Percentiles rank a stretch among this genome's conserved stretches.
Conservation (phyloP, 2,797 vertebrate species). For the Macropus fuliginosus region DNA sequence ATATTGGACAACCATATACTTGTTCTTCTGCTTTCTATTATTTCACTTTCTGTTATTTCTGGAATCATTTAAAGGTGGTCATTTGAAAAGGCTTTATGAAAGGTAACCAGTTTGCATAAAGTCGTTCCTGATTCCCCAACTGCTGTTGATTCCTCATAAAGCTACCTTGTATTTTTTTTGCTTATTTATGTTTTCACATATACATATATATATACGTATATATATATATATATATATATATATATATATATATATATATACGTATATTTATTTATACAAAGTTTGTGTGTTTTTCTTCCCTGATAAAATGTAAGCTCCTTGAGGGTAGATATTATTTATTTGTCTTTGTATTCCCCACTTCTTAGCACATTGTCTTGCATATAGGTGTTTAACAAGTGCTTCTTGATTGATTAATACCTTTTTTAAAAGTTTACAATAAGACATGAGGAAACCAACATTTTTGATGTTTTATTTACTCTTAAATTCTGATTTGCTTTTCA, state of each 20-base stretch:
- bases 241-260: too few species aligned
- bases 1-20: constrained; percentile 53
- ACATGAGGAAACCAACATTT: constrained; percentile 62
- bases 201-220: too few species aligned
- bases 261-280: neutral
- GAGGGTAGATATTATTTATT: neutral
- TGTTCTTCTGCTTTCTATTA: constrained; percentile 57
- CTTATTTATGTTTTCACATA: neutral
- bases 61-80: constrained; percentile 51
- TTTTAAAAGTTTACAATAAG: constrained; percentile 66
- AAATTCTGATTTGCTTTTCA: constrained; percentile 33
- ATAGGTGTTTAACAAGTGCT: constrained; percentile 5
- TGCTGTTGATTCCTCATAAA: neutral
- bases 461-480: constrained; percentile 71
- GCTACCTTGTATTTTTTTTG: neutral
- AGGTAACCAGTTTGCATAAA: constrained; percentile 47
- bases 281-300: neutral
- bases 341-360: neutral
- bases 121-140: neutral
- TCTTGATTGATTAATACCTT: constrained; percentile 59
- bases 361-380: neutral
- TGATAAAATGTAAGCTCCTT: neutral
- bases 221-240: too few species aligned
- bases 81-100: constrained; percentile 57
- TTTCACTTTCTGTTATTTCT: constrained; percentile 65